Evolutionary conservation across 2,888 invertebrate genomes (phyloP).

Genomic region (Cephonodes hylas): DNA sequence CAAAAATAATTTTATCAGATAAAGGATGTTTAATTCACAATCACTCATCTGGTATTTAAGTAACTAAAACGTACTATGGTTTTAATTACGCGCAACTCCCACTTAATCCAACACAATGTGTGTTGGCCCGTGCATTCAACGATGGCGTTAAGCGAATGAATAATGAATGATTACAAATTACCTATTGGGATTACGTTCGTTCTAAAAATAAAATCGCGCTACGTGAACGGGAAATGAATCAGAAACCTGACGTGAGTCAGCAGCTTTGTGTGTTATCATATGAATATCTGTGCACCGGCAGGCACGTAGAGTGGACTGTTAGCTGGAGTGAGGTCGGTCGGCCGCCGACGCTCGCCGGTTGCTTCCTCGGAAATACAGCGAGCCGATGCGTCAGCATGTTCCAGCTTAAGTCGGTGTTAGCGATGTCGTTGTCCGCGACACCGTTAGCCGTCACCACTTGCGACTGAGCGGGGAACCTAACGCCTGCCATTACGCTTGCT

Average conservation of each 20-base stretch:
- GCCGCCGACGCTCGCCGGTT: conserved; percentile 17
- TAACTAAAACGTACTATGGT: too few species aligned
- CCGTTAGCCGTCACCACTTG: conserved; percentile 56
- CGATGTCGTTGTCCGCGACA: conserved; percentile 71
- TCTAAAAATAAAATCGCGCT: conserved; percentile 49
- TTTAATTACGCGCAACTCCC: not conserved
- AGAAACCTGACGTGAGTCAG: conserved; percentile 56
- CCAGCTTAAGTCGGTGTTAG: conserved; percentile 44
- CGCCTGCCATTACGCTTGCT: conserved; percentile 29
- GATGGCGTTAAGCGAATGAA: not conserved
- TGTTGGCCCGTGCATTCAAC: not conserved
- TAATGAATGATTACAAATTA: conserved; percentile 20
- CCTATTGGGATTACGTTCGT: conserved; percentile 33
- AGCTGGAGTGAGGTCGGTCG: conserved; percentile 30
- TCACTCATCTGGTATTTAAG: not conserved
- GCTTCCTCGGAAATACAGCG: conserved; percentile 49
- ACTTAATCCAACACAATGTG: not conserved
- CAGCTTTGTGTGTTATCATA: conserved; percentile 50
- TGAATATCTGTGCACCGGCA: conserved; percentile 51
- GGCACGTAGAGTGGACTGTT: conserved; percentile 53
- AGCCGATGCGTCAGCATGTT: conserved; percentile 65
- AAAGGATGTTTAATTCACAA: not conserved
- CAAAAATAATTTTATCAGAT: not conserved
- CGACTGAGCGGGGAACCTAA: conserved; percentile 20
- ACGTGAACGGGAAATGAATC: conserved; percentile 64